phyloP scores from a whole-genome alignment of 2,888 invertebrate species.

The Scaptomyza reducta region DNA sequence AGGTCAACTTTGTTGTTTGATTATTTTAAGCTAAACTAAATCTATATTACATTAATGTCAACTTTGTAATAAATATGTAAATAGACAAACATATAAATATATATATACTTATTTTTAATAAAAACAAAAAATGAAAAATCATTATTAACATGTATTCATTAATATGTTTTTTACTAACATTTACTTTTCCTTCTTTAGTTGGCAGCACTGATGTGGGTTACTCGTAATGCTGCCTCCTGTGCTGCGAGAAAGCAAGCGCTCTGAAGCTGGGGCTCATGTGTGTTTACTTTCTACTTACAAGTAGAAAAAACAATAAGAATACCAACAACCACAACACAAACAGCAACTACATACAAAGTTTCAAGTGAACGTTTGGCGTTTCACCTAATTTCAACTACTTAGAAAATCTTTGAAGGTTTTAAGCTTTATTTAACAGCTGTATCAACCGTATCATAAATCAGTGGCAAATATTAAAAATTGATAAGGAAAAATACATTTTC shows the following conservation, averaged over 20 bases:
- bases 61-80: too few species aligned
- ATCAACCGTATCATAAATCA: neutral
- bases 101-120: too few species aligned
- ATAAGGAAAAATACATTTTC: too few species aligned
- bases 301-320: conserved; percentile 24
- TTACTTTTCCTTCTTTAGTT: neutral
- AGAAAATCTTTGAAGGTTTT: neutral
- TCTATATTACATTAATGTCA: too few species aligned
- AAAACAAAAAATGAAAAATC: neutral
- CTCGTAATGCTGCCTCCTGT: conserved; percentile 11
- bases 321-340: conserved; percentile 11
- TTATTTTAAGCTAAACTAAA: too few species aligned
- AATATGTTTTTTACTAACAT: neutral
- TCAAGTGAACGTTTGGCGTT: conserved; percentile 46
- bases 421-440: neutral
- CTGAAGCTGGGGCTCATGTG: conserved; percentile 45
- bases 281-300: conserved; percentile 52
- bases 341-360: conserved; percentile 33
- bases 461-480: too few species aligned
- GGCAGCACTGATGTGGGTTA: conserved; percentile 8
- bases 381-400: conserved; percentile 39
- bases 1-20: too few species aligned
- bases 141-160: neutral
- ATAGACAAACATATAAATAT: too few species aligned
- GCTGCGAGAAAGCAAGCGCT: conserved; percentile 43